Evolutionary conservation across 2,113 vertebrate species (phyloP).

Genomic region (Edolisoma coerulescens): DNA sequence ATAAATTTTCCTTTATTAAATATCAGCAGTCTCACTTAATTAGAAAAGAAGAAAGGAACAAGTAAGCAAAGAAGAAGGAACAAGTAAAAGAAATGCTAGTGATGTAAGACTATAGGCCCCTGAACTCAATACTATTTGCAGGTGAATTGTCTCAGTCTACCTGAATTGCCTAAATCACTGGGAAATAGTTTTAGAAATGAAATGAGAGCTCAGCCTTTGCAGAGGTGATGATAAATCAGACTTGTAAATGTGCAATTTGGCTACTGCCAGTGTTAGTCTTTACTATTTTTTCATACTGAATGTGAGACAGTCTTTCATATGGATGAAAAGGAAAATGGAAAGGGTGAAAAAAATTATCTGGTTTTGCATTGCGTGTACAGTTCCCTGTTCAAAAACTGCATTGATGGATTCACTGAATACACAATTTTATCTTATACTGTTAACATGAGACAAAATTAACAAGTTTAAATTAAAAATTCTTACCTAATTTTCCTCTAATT

Average conservation of each 20-base stretch:
- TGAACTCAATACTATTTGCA: neutral
- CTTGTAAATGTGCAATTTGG: neutral
- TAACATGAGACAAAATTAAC: neutral
- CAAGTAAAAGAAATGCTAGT: neutral
- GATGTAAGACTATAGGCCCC: neutral
- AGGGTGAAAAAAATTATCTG: neutral
- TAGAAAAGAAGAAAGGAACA: neutral
- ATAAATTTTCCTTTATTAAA: conserved; percentile 20
- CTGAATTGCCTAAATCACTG: neutral
- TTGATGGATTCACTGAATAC: neutral
- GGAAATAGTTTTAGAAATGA: conserved; percentile 14
- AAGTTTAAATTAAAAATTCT: neutral
- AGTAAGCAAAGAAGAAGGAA: neutral
- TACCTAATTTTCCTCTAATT: neutral
- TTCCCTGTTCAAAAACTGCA: neutral
- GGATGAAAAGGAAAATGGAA: neutral
- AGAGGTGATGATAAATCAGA: neutral
- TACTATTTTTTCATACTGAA: neutral
- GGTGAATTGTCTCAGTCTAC: neutral
- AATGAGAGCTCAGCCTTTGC: neutral
- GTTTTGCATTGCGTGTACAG: neutral
- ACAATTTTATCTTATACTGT: neutral
- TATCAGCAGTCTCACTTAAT: neutral
- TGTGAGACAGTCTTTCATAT: neutral
- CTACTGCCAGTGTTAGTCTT: neutral